Evolutionary conservation across 2,888 invertebrate species (phyloP).

Genomic region (Portevinia maculata): DNA sequence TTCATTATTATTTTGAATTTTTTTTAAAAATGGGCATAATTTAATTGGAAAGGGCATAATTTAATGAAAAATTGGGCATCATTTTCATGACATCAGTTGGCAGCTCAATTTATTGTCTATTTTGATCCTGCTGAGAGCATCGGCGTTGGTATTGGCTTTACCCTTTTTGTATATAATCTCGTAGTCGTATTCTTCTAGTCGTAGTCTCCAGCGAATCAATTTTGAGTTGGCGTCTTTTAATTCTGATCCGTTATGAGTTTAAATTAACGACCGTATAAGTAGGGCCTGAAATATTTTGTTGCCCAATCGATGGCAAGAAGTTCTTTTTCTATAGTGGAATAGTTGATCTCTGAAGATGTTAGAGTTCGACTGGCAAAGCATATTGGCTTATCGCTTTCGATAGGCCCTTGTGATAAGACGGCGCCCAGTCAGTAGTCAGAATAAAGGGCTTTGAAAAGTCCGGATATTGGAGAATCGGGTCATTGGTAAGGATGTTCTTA

Average conservation of each 20-base stretch:
- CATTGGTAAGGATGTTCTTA: slow-evolving; percentile 46
- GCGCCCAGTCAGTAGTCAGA: slow-evolving; percentile 67
- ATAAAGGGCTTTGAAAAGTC: slow-evolving; percentile 51
- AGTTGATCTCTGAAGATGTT: slow-evolving; percentile 72
- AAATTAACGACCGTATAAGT: slow-evolving; percentile 79
- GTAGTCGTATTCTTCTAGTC: slow-evolving; percentile 77
- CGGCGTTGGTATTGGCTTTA: too few relatives aligned
- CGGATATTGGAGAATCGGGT: slow-evolving; percentile 57
- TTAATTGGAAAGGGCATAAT: too few relatives aligned
- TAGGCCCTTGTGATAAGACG: slow-evolving; percentile 55
- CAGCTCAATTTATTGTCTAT: background rate
- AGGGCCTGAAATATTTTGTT: slow-evolving; percentile 75
- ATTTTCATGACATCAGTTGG: too few relatives aligned
- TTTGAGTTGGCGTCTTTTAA: slow-evolving; percentile 73
- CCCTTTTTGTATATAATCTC: slow-evolving; percentile 75
- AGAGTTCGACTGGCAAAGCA: slow-evolving; percentile 71
- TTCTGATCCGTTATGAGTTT: slow-evolving; percentile 80
- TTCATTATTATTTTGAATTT: too few relatives aligned
- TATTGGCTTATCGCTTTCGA: slow-evolving; percentile 70
- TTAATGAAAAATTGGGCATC: too few relatives aligned
- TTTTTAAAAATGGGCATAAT: too few relatives aligned
- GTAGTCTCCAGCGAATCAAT: slow-evolving; percentile 79
- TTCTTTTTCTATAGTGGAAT: slow-evolving; percentile 78
- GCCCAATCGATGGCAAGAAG: slow-evolving; percentile 76
- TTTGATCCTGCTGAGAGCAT: too few relatives aligned